Base-by-base conservation (phyloP, 2,888 invertebrate genomes). In the Rhagium mordax region DNA sequence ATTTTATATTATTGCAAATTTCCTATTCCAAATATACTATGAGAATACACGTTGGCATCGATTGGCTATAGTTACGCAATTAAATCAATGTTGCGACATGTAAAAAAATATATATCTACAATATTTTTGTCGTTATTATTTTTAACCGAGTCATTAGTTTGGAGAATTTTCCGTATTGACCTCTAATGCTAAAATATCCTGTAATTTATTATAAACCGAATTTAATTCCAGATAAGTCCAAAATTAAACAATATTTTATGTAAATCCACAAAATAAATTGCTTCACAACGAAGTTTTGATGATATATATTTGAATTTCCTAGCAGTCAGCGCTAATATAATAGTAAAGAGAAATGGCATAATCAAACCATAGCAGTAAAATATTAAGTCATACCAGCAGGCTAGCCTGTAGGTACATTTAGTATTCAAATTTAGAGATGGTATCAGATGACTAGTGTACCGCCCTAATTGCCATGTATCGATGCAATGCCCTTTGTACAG, bases 391-490 rank as follows among this genome's bases (percentile, higher is more conserved):
- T 79, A 75, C 49, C 61, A 49, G 47, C 41, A 72, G 76, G 72
- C 78, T 69, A 79, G 81, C 81, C 77, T 78, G 67, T 81, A 81
- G 81, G 81, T 81, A 81, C 84, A 84, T 84, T 85, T 85, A 85
- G 85, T 85, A 85, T 85, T 85, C 84, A 85, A 84, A 85, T 84
- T 81, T 79, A 77, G 80, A 84, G 86, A 86, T 86, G 85, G 85
- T 86, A 86, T 87, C 87, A 79, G 79, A 83, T 85, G 84, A 83
- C 86, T 85, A 83, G 78, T 81, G 85, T 76, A 81, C 86, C 86
- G 86, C 87, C 87, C 86, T 87, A 86, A 87, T 87, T 84, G 84
- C 85, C 79, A 81, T 86, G 86, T 86, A 86, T 87, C 86, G 85
- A 84, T 86, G 84, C 85, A 84, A 79, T 83, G 83, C 85, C 85